phyloP scores from a whole-genome alignment of 1,140 invertebrate species.

The Euwallacea fornicatus region DNA sequence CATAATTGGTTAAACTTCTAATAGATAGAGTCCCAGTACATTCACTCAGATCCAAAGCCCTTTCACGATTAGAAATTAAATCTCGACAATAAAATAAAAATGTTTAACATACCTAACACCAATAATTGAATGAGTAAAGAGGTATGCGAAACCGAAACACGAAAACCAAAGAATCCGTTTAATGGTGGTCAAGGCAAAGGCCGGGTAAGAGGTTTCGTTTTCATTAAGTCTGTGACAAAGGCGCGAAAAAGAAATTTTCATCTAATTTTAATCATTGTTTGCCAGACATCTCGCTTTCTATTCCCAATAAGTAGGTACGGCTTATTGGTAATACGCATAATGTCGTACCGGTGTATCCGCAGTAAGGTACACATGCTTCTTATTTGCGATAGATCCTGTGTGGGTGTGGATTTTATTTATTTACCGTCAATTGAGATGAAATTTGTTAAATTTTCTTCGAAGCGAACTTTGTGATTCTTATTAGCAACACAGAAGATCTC shows the following conservation, averaged over 20 bases:
- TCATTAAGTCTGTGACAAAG: slow-evolving; percentile 8
- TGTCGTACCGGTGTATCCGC: not conserved
- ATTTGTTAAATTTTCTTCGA: not conserved
- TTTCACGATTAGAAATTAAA: no score
- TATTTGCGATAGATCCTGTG: not conserved
- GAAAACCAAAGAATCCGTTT: slow-evolving; percentile 7
- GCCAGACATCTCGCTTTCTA: slow-evolving; percentile 16
- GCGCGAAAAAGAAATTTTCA: slow-evolving; percentile 22
- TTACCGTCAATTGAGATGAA: not conserved
- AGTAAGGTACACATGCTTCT: not conserved
- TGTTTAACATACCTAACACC: no score
- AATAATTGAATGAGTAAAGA: no score
- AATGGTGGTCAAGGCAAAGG: slow-evolving; percentile 7
- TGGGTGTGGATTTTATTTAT: not conserved
- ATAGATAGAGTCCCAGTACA: no score
- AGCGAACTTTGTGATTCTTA: not conserved
- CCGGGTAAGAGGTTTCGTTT: slow-evolving; percentile 8
- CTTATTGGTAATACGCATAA: slow-evolving; percentile 8
- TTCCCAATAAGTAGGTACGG: slow-evolving; percentile 6
- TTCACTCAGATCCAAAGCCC: no score
- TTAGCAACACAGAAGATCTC: not conserved
- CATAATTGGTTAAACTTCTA: no score
- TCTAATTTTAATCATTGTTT: slow-evolving; percentile 12
- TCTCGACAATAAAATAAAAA: no score
- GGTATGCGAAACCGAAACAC: not conserved